Conservation (phyloP, 2,888 invertebrate species). For the Xestobium rufovillosum region DNA sequence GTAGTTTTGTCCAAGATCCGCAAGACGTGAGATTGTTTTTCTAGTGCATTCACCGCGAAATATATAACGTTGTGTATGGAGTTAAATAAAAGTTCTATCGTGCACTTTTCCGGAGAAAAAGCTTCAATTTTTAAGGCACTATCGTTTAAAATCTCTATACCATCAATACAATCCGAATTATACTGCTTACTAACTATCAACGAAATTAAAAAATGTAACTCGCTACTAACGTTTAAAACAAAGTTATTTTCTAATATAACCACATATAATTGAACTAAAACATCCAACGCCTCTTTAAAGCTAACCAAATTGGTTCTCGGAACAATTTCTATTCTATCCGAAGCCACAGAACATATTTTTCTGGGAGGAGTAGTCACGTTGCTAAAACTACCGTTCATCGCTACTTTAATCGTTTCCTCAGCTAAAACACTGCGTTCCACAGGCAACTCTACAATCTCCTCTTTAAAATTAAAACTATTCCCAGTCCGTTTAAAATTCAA, state of each 20-base stretch:
- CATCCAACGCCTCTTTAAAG: conserved; percentile 47
- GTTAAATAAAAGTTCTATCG: conserved; percentile 40
- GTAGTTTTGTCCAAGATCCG: conserved; percentile 57
- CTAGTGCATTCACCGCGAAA: conserved; percentile 62
- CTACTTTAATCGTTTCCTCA: conserved; percentile 27
- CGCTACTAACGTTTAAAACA: conserved; percentile 57
- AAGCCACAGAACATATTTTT: conserved; percentile 1
- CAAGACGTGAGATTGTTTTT: conserved; percentile 50
- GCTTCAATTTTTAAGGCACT: conserved; percentile 8
- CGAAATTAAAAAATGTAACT: conserved; percentile 62
- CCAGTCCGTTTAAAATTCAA: conserved; percentile 23
- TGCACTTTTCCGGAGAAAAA: conserved; percentile 18
- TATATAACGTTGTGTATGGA: conserved; percentile 65
- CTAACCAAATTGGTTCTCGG: conserved; percentile 45
- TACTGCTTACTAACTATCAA: conserved; percentile 51
- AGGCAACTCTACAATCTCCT: conserved; percentile 15
- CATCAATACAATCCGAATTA: conserved; percentile 11
- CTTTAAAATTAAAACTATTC: conserved; percentile 34
- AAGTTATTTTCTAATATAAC: conserved; percentile 53
- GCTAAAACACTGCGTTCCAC: conserved; percentile 24
- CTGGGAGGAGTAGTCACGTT: conserved; percentile 26
- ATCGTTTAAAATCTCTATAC: conserved; percentile 20
- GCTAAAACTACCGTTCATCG: background rate
- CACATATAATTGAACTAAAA: conserved; percentile 52
- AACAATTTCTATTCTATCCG: conserved; percentile 41